These are phyloP conservation scores for Solen grandis DNA, from an alignment of 1,140 invertebrate species.

Conservation along the genomic window DNA sequence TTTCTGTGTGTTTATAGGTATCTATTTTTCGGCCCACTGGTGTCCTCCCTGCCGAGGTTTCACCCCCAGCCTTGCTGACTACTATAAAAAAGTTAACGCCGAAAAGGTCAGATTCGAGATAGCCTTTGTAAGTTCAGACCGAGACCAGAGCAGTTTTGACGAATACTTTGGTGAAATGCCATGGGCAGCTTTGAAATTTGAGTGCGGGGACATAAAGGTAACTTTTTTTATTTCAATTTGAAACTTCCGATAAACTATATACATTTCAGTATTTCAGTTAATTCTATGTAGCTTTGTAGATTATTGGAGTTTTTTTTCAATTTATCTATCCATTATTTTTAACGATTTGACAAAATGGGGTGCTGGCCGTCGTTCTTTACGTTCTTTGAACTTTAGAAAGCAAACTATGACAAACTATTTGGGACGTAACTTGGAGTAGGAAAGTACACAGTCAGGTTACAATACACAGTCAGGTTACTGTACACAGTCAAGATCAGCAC, in stretches of 20 bases:
- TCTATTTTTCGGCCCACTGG: constrained; percentile 82
- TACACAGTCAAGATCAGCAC: too few species aligned
- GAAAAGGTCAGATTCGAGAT: constrained; percentile 87
- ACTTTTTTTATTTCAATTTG: constrained; percentile 9
- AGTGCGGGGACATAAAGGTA: constrained; percentile 74
- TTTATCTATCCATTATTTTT: neutral
- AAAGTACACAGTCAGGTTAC: too few species aligned
- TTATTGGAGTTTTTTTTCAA: neutral
- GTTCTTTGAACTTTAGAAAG: neutral
- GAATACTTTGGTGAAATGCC: constrained; percentile 86
- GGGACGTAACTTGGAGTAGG: too few species aligned
- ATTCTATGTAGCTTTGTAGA: neutral
- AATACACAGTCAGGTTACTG: too few species aligned
- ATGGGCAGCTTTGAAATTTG: constrained; percentile 86
- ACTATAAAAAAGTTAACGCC: constrained; percentile 86
- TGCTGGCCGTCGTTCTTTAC: neutral
- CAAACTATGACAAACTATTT: too few species aligned
- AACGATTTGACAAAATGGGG: neutral
- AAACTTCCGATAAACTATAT: neutral
- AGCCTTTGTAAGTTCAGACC: constrained; percentile 90
- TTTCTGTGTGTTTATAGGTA: constrained; percentile 58
- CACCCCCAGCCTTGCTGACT: constrained; percentile 87
- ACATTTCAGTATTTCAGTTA: neutral
- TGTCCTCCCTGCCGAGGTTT: constrained; percentile 91
- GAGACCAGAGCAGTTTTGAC: constrained; percentile 85